phyloP scores from a whole-genome alignment of 2,113 vertebrate genomes.

The Odobenus rosmarus region DNA sequence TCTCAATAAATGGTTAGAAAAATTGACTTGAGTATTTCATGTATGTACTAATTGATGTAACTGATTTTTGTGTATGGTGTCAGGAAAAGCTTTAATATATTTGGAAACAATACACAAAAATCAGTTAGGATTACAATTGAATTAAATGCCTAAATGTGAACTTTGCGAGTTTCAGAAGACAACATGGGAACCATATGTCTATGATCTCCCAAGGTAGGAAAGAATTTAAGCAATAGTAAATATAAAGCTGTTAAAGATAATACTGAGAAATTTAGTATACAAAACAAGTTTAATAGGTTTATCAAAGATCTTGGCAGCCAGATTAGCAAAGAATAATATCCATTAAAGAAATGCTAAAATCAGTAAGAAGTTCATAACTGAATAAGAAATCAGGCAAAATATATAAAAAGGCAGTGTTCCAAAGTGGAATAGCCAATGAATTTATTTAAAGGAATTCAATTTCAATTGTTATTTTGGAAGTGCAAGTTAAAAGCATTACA shows the following conservation, averaged over 20 bases:
- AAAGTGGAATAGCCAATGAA: neutral
- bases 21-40: neutral
- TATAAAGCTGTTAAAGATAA: neutral
- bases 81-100: neutral
- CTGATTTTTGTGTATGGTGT: neutral
- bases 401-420: neutral
- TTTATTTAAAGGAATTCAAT: neutral
- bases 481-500: neutral
- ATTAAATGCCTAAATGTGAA: neutral
- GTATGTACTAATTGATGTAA: neutral
- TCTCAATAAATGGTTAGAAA: slow-evolving; percentile 4
- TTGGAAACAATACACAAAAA: neutral
- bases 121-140: neutral
- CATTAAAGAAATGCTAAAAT: neutral
- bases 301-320: neutral
- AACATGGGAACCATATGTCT: neutral
- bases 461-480: neutral
- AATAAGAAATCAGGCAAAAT: neutral
- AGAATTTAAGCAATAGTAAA: neutral
- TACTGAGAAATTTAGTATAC: neutral
- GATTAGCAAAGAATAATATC: neutral
- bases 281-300: neutral
- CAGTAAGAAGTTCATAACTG: neutral
- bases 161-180: neutral
- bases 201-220: neutral